Base-by-base conservation (phyloP, 2,113 vertebrate genomes). In the Scytalopus superciliaris region DNA sequence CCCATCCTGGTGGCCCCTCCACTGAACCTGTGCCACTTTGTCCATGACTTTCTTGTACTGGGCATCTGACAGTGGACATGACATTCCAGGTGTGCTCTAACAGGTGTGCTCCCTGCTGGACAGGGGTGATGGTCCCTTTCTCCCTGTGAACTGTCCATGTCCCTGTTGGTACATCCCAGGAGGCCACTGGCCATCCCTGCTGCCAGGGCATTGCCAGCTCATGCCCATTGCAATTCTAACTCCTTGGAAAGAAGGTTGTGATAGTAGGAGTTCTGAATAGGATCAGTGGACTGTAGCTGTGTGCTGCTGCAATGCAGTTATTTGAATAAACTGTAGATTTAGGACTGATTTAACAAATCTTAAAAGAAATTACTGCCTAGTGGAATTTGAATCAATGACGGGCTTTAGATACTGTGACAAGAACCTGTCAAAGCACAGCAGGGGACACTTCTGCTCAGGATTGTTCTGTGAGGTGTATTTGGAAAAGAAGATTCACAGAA, bases 81-180 rank as follows among this genome's bases (percentile, higher is more conserved):
- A 14, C 4, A 14, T 24, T 49, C n/a, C 12, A 28, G 40, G 25
- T 23, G n/a, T 1, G 2, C 15, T 10, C 31, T 68, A 69, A 28
- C 23, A 62, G 15, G 49, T 5, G n/a, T n/a, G n/a, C n/a, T n/a
- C n/a, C n/a, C n/a, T n/a, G 19, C 55, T 49, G 40, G 35, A 14
- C n/a, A 91, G 52, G 49, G 18, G 27, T 5, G 25, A 47, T 6
- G n/a, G 52, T 9, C 22, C 39, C 37, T 59, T 19, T 1, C 5
- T 55, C 28, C 35, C 27, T 8, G 0, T 0, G 2, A 68, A 21
- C 40, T 7, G 89, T 22, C 55, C 2, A 0, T 27, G 37, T 52
- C 9, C 52, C n/a, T 0, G 0, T 4, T 12, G 33, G 49, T 12
- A 18, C 0, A 0, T 33, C 45, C 47, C 3, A 0, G 45, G 40